Conservation (phyloP, 2,888 invertebrate genomes). For the Eudasyphora cyanicolor region DNA sequence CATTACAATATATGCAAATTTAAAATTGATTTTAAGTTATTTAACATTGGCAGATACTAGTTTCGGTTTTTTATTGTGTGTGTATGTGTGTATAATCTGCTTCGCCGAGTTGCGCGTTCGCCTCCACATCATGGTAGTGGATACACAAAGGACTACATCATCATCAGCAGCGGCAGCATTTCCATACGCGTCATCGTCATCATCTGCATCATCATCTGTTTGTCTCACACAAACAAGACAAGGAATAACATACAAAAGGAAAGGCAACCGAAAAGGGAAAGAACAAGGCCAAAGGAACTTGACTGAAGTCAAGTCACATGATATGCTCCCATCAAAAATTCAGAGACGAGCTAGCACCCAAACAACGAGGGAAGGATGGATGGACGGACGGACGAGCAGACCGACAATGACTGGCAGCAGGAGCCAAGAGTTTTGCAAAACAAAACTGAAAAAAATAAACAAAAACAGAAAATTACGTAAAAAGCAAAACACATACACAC, state of each 20-base stretch:
- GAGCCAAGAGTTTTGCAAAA: background rate
- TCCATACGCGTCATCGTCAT: background rate
- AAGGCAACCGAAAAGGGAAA: background rate
- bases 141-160: background rate
- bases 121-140: too few species aligned
- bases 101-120: too few species aligned
- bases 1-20: constrained; percentile 24
- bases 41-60: background rate
- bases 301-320: background rate
- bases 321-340: background rate
- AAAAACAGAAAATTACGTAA: too few species aligned
- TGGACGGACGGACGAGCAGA: too few species aligned
- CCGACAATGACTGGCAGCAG: background rate
- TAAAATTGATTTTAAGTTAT: constrained; percentile 27
- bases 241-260: background rate
- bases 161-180: background rate
- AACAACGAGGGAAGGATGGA: too few species aligned
- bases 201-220: background rate
- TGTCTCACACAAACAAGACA: constrained; percentile 15
- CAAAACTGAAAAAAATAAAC: background rate
- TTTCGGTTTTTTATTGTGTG: constrained; percentile 17
- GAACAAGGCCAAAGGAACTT: background rate
- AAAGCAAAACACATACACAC: background rate
- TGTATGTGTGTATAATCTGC: too few species aligned
- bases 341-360: background rate